These are phyloP conservation scores for Pipistrellus pipistrellus DNA, from an alignment of 2,797 vertebrate genomes.

Conservation along the genomic window DNA sequence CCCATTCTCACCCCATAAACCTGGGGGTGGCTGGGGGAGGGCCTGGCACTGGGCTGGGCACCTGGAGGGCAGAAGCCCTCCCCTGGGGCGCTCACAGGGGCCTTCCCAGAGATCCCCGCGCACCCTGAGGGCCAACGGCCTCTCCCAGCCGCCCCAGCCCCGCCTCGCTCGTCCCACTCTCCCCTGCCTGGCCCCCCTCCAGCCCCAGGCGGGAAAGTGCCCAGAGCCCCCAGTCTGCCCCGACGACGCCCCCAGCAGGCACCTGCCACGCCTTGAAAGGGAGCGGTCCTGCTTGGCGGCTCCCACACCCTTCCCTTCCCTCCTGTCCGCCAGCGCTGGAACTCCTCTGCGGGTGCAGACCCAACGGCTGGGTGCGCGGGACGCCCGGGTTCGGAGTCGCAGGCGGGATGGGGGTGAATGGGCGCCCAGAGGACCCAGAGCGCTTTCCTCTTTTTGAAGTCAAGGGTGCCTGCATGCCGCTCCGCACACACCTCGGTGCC, in stretches of 20 bases:
- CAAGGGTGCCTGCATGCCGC: accelerated
- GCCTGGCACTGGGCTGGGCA: neutral
- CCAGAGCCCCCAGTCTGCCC: neutral
- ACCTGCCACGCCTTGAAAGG: neutral
- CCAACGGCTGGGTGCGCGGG: constrained; percentile 77
- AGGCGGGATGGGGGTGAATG: constrained; percentile 10
- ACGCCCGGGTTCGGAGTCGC: neutral
- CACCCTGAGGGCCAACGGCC: neutral
- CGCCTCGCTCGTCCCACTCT: neutral
- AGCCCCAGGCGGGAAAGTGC: accelerated
- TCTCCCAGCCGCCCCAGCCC: accelerated
- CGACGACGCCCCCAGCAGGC: neutral
- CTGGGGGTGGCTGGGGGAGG: neutral
- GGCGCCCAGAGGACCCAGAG: neutral
- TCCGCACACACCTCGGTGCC: neutral
- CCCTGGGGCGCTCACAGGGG: neutral
- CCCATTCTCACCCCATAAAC: constrained; percentile 31
- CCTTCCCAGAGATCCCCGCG: neutral
- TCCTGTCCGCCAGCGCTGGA: neutral
- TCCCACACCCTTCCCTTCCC: constrained; percentile 35
- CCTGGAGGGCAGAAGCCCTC: neutral
- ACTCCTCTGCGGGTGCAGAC: constrained; percentile 72
- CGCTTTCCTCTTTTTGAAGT: neutral
- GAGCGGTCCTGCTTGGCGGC: neutral
- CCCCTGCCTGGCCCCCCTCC: neutral